phyloP scores from a whole-genome alignment of 1,140 invertebrate genomes.

The Dendrolimus punctatus region DNA sequence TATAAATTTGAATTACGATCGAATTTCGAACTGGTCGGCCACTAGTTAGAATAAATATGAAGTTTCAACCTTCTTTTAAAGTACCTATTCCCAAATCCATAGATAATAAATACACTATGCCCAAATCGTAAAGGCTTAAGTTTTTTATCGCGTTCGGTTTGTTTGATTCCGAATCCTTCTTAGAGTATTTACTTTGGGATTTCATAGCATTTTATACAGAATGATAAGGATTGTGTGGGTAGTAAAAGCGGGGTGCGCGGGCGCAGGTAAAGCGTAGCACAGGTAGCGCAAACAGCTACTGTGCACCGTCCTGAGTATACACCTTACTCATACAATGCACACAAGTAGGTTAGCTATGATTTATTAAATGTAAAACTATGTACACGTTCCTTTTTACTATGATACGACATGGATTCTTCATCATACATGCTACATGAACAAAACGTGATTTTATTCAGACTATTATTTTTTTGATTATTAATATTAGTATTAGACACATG shows the following conservation, averaged over 20 bases:
- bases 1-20: no score
- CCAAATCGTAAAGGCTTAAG: not conserved
- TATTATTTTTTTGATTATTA: no score
- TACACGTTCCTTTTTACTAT: not conserved
- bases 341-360: constrained; percentile 19
- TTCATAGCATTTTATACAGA: constrained; percentile 48
- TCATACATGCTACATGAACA: no score
- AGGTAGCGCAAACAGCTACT: constrained; percentile 62
- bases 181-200: constrained; percentile 42
- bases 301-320: constrained; percentile 55
- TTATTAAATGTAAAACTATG: not conserved
- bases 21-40: no score
- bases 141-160: constrained; percentile 23
- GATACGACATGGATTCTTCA: no score
- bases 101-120: no score
- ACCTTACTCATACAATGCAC: constrained; percentile 35
- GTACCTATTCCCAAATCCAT: not conserved
- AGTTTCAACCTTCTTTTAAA: not conserved
- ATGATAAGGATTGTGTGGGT: constrained; percentile 58
- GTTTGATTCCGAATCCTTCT: constrained; percentile 42
- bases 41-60: constrained; percentile 34
- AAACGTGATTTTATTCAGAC: no score
- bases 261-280: constrained; percentile 54
- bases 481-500: no score
- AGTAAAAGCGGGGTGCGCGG: constrained; percentile 28